Evolutionary conservation across 2,113 vertebrate species (phyloP).

Genomic region (Heterotilapia buettikoferi): DNA sequence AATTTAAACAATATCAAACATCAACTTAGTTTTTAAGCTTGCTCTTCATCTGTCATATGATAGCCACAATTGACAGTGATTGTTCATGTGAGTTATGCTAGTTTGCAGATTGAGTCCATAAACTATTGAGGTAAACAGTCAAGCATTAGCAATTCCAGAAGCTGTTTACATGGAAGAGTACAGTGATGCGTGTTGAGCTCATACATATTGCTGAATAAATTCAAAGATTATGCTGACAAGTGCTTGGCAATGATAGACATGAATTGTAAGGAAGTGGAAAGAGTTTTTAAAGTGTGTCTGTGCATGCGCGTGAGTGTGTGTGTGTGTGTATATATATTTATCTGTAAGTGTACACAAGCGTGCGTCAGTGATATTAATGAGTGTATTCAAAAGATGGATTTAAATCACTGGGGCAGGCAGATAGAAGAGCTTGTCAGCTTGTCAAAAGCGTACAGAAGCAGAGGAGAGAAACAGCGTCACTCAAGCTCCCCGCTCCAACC

Average conservation of each 20-base stretch:
- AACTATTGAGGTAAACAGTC: slow-evolving; percentile 48
- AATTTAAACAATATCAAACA: not conserved
- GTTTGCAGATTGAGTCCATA: slow-evolving; percentile 36
- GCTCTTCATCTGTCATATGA: not conserved
- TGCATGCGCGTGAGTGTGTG: not conserved
- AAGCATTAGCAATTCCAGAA: slow-evolving; percentile 48
- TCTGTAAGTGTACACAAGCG: not conserved
- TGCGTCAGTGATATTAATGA: slow-evolving; percentile 46
- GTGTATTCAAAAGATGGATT: slow-evolving; percentile 49
- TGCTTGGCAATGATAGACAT: slow-evolving; percentile 50
- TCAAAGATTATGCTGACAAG: slow-evolving; percentile 59
- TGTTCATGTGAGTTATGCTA: slow-evolving; percentile 36
- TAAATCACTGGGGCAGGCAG: slow-evolving; percentile 28
- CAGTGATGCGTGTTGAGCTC: slow-evolving; percentile 43
- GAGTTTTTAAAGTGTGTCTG: not conserved
- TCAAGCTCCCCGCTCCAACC: not conserved
- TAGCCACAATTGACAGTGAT: slow-evolving; percentile 4
- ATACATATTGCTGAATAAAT: slow-evolving; percentile 53
- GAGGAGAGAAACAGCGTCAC: slow-evolving; percentile 37
- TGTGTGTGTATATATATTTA: not conserved
- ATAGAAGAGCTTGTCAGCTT: slow-evolving; percentile 39
- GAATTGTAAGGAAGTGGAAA: slow-evolving; percentile 24
- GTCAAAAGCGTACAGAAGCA: slow-evolving; percentile 38
- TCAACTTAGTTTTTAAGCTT: not conserved
- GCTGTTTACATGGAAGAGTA: slow-evolving; percentile 53